A percentile compares a stretch with the other conserved stretches of the same genome.
Conservation (phyloP, 2,113 vertebrate genomes). For the Prunella fulvescens region DNA sequence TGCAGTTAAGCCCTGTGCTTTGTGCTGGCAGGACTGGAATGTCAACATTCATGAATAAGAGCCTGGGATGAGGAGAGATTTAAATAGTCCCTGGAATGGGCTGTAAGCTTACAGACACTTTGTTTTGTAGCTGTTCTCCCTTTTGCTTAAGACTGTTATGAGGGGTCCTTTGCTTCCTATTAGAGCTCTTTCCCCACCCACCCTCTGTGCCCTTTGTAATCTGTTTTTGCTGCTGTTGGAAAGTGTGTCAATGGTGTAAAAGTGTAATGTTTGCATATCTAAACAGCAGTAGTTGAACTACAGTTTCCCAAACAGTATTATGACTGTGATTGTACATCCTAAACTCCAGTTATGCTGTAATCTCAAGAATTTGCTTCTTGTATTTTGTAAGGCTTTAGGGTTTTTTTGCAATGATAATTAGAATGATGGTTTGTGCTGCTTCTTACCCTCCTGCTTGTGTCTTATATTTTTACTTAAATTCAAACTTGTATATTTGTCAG, state of each 20-base stretch:
- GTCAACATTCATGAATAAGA: slow-evolving; percentile 41
- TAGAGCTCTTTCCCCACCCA: background rate
- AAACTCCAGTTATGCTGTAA: background rate
- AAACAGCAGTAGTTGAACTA: background rate
- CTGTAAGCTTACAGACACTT: background rate
- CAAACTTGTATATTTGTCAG: background rate
- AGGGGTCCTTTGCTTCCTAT: background rate
- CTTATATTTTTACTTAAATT: background rate
- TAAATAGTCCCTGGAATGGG: slow-evolving; percentile 13
- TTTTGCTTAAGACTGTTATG: background rate
- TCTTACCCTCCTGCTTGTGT: background rate
- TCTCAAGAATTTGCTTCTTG: background rate
- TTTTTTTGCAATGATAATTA: background rate
- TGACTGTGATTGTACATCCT: background rate
- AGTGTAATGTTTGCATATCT: background rate
- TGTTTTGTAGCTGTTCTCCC: slow-evolving; percentile 20
- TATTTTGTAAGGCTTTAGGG: background rate
- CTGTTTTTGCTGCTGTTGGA: background rate
- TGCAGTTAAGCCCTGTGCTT: slow-evolving; percentile 33
- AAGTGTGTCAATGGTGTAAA: background rate
- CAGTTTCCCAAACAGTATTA: background rate
- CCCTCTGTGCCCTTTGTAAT: background rate
- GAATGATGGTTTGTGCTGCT: background rate
- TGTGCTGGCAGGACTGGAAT: slow-evolving; percentile 16
- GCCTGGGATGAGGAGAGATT: background rate